Percentiles rank a stretch among this genome's conserved stretches.
Evolutionary conservation across 1,140 invertebrate species (phyloP).

Genomic region (Phthorimaea operculella): DNA sequence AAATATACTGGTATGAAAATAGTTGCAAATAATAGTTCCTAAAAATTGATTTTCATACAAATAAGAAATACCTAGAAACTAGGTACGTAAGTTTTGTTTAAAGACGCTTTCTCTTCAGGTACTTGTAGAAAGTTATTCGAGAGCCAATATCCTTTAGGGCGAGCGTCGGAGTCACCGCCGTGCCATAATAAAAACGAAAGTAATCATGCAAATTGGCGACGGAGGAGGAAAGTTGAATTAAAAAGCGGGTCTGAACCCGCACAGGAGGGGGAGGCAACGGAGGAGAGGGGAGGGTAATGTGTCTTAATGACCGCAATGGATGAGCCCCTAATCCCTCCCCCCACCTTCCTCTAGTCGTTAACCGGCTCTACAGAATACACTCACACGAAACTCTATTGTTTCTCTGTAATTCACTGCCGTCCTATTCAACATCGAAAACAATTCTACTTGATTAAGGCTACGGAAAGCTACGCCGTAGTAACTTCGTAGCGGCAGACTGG

Average conservation of each 20-base stretch:
- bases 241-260: constrained; percentile 26
- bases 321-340: constrained; percentile 40
- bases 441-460: neutral
- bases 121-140: neutral
- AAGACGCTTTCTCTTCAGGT: neutral
- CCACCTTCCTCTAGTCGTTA: constrained; percentile 24
- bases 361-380: neutral
- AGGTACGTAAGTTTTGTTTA: neutral
- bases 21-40: too few relatives aligned
- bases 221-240: constrained; percentile 62
- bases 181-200: constrained; percentile 61
- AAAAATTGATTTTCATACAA: too few relatives aligned
- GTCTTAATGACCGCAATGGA: constrained; percentile 63
- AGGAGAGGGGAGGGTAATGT: constrained; percentile 33
- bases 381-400: neutral
- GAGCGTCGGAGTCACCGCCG: constrained; percentile 19
- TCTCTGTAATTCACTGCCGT: neutral
- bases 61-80: too few relatives aligned
- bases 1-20: too few relatives aligned
- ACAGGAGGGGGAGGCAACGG: constrained; percentile 20
- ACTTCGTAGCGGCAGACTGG: neutral
- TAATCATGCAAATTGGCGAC: constrained; percentile 62
- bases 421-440: neutral
- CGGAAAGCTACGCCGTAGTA: neutral
- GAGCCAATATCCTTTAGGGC: constrained; percentile 5